A percentile compares a stretch with the other conserved stretches of the same genome.
Evolutionary conservation across 2,797 vertebrate species (phyloP).

Genomic region (Lophura swinhoii): DNA sequence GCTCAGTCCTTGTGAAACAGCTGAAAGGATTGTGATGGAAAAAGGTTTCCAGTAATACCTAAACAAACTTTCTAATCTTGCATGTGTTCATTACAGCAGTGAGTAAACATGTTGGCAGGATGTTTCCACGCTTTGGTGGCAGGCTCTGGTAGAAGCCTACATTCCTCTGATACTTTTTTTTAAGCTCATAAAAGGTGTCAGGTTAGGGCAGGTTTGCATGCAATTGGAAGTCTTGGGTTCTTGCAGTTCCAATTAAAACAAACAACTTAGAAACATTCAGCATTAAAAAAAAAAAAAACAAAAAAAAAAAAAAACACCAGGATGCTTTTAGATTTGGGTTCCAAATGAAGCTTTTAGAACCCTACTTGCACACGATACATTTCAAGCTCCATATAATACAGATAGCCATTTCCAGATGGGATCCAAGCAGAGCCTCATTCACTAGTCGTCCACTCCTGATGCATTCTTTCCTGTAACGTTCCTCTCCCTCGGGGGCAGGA

Average conservation of each 20-base stretch:
- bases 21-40: not conserved
- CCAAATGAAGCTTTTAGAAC: not conserved
- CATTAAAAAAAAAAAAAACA: not conserved
- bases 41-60: not conserved
- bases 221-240: not conserved
- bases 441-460: not conserved
- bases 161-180: not conserved
- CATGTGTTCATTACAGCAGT: not conserved
- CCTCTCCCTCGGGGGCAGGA: not conserved
- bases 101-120: constrained; percentile 13
- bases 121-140: not conserved
- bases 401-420: not conserved
- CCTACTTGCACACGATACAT: not conserved
- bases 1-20: not conserved
- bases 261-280: not conserved
- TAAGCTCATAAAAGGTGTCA: not conserved
- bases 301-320: no score
- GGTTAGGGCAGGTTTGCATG: constrained; percentile 1
- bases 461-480: not conserved
- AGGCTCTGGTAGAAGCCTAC: not conserved
- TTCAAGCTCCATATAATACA: not conserved
- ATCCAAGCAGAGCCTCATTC: not conserved
- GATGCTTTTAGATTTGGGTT: not conserved
- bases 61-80: not conserved
- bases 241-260: not conserved